phyloP scores from a whole-genome alignment of 2,797 vertebrate species.

The Centroberyx gerrardi region DNA sequence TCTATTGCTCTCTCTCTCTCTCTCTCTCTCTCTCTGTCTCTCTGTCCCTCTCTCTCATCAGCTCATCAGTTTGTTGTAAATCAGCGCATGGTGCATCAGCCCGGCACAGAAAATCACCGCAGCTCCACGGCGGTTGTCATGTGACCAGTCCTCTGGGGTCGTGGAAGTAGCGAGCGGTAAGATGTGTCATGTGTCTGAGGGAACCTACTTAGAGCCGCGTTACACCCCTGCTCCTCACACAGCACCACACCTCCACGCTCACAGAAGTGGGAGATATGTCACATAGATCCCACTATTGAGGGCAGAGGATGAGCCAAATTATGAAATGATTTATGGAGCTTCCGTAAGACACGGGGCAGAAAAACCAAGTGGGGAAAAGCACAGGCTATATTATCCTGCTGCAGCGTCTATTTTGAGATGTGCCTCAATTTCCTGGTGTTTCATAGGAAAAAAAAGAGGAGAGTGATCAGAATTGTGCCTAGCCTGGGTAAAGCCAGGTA shows the following conservation, averaged over 20 bases:
- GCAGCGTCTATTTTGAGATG: slow-evolving; percentile 50
- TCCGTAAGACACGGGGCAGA: slow-evolving; percentile 52
- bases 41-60: slow-evolving; percentile 25
- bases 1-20: slow-evolving; percentile 23
- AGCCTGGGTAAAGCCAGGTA: background rate
- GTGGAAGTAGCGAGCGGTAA: slow-evolving; percentile 57
- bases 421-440: slow-evolving; percentile 36
- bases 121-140: slow-evolving; percentile 46
- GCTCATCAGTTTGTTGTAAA: slow-evolving; percentile 39
- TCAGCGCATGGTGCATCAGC: slow-evolving; percentile 29
- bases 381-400: slow-evolving; percentile 31
- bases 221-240: slow-evolving; percentile 41
- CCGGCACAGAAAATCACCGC: slow-evolving; percentile 34
- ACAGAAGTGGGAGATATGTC: slow-evolving; percentile 39
- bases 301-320: slow-evolving; percentile 64
- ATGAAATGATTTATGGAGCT: slow-evolving; percentile 74
- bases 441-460: slow-evolving; percentile 9
- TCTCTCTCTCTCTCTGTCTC: slow-evolving; percentile 5
- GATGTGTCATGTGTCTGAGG: slow-evolving; percentile 55
- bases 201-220: slow-evolving; percentile 59
- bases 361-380: slow-evolving; percentile 60
- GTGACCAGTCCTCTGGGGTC: slow-evolving; percentile 61
- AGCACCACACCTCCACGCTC: slow-evolving; percentile 24
- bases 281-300: slow-evolving; percentile 64
- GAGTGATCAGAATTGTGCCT: slow-evolving; percentile 18